Evolutionary conservation across 2,797 vertebrate species (phyloP).

Genomic region (Anableps anableps): DNA sequence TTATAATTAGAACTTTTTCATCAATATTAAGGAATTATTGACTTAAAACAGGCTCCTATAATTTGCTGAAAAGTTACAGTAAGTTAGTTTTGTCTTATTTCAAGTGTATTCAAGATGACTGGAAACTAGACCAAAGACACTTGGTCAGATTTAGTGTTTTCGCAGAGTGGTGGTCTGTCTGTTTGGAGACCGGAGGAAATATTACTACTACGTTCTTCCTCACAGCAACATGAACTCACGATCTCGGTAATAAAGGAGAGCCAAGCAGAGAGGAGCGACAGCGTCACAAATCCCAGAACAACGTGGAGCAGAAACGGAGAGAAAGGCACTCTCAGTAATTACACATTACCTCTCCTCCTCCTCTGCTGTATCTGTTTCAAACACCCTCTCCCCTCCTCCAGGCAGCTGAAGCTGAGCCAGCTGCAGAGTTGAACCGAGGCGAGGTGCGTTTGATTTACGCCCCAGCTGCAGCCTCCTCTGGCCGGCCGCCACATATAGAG

Average conservation of each 20-base stretch:
- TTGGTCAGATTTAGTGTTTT: too few species aligned
- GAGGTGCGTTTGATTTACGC: slow-evolving; percentile 45
- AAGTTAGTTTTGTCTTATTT: too few species aligned
- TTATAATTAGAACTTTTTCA: too few species aligned
- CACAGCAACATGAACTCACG: background rate
- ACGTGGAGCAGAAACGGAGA: slow-evolving; percentile 31
- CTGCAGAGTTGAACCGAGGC: slow-evolving; percentile 26
- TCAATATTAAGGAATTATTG: too few species aligned
- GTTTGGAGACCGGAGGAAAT: too few species aligned
- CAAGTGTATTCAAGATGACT: too few species aligned
- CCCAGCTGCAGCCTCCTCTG: slow-evolving; percentile 21
- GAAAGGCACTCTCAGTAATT: slow-evolving; percentile 37
- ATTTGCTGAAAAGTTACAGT: too few species aligned
- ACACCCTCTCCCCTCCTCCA: background rate
- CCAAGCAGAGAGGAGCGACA: background rate
- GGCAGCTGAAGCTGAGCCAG: slow-evolving; percentile 25
- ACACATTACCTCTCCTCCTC: slow-evolving; percentile 10
- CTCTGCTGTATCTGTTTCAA: background rate
- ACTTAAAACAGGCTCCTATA: too few species aligned
- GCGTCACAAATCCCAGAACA: slow-evolving; percentile 30
- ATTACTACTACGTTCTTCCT: too few species aligned
- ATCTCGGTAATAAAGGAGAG: background rate
- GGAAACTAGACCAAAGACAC: too few species aligned
- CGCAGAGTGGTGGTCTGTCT: too few species aligned
- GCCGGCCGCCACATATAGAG: slow-evolving; percentile 18